Evolutionary conservation across 2,113 vertebrate species (phyloP).

Genomic region (Orthochromis malagaraziensis): DNA sequence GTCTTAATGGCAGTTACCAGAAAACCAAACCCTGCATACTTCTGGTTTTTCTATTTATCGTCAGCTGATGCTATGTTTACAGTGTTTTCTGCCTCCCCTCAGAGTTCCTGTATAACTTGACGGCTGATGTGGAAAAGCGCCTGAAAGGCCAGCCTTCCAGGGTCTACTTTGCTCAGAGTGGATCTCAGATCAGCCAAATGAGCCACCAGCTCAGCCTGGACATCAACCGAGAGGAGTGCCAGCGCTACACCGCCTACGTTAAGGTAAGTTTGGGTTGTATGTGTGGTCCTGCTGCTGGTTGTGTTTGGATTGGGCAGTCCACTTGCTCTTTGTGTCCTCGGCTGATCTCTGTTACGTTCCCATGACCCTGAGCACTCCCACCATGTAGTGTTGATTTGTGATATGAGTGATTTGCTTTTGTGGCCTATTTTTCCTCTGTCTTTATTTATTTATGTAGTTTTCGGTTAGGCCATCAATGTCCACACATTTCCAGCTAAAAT

Average conservation of each 20-base stretch:
- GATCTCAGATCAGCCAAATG: conserved; percentile 79
- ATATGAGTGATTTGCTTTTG: conserved; percentile 18
- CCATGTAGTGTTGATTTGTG: conserved; percentile 9
- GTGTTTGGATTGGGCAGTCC: not conserved
- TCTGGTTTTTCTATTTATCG: not conserved
- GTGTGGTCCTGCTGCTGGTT: not conserved
- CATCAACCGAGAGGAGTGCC: conserved; percentile 77
- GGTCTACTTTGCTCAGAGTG: conserved; percentile 81
- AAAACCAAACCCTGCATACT: conserved; percentile 29
- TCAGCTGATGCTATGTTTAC: not conserved
- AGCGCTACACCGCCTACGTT: conserved; percentile 81
- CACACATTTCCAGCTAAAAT: not conserved
- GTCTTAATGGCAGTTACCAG: not conserved
- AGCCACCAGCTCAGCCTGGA: conserved; percentile 76
- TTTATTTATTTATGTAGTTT: conserved; percentile 7
- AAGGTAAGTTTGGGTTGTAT: conserved; percentile 76
- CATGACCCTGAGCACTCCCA: conserved; percentile 21
- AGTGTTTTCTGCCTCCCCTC: conserved; percentile 1
- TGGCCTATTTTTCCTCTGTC: conserved; percentile 8
- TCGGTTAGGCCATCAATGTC: not conserved
- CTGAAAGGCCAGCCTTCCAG: conserved; percentile 80
- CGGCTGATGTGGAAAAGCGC: conserved; percentile 86
- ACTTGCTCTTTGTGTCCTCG: conserved; percentile 18
- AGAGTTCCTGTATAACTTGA: conserved; percentile 90
- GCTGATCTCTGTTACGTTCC: conserved; percentile 24